These are phyloP conservation scores for Alosa sapidissima DNA, from an alignment of 2,797 vertebrate genomes.

Conservation along the genomic window DNA sequence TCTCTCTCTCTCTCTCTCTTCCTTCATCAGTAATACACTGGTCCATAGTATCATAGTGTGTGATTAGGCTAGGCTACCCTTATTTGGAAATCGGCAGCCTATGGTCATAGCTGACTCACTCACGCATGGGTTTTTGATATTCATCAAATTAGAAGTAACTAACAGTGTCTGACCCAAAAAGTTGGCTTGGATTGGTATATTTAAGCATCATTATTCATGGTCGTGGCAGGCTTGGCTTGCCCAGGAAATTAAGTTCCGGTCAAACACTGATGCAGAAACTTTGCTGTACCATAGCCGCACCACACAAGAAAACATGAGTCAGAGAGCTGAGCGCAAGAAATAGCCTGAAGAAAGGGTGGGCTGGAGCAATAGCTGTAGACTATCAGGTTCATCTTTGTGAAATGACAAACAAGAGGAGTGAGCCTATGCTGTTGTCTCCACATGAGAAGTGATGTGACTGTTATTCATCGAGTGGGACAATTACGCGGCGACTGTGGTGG, in stretches of 20 bases:
- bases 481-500: neutral
- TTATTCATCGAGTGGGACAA: neutral
- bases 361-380: neutral
- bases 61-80: neutral
- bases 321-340: neutral
- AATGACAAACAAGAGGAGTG: neutral
- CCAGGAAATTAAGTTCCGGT: neutral
- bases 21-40: neutral
- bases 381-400: neutral
- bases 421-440: neutral
- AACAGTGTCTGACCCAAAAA: conserved; percentile 47
- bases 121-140: conserved; percentile 33
- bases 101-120: conserved; percentile 42
- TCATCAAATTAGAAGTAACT: conserved; percentile 42
- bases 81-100: neutral
- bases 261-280: neutral
- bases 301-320: neutral
- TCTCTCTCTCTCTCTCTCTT: neutral
- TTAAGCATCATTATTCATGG: conserved; percentile 35
- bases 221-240: conserved; percentile 12
- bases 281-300: neutral
- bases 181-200: conserved; percentile 44
- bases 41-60: neutral
- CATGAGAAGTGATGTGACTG: neutral
- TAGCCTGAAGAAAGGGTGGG: neutral